Percentiles rank a stretch among this genome's conserved stretches.
phyloP scores from a whole-genome alignment of 2,888 invertebrate genomes.

The Nemurella pictetii region DNA sequence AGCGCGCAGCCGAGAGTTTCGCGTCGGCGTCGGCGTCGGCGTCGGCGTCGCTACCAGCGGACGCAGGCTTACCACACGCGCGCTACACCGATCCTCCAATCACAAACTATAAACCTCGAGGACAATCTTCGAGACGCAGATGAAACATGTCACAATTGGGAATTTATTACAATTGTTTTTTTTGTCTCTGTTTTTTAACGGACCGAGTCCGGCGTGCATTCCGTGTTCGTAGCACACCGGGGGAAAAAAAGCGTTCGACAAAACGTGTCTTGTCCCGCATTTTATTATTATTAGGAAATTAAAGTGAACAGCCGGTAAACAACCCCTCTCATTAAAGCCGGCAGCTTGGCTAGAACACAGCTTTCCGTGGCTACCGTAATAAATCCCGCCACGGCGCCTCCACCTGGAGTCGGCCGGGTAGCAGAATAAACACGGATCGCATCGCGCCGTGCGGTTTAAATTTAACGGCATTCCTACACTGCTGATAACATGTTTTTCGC shows the following conservation, averaged over 20 bases:
- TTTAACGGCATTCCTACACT: neutral
- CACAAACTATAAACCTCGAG: conserved; percentile 16
- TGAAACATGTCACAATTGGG: conserved; percentile 1
- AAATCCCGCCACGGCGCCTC: neutral
- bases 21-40: neutral
- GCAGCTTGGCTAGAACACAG: neutral
- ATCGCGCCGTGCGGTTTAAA: neutral
- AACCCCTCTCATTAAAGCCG: neutral
- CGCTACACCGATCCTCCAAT: neutral
- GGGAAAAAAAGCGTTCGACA: neutral
- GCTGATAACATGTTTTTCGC: neutral
- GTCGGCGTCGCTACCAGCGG: neutral
- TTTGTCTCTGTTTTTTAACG: neutral
- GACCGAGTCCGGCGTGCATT: neutral
- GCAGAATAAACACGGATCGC: neutral
- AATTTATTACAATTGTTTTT: conserved; percentile 14
- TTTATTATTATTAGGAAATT: neutral
- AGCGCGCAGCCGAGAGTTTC: neutral
- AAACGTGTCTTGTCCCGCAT: neutral
- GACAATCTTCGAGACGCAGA: neutral
- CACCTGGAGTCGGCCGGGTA: neutral
- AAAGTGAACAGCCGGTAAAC: neutral
- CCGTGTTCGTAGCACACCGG: neutral
- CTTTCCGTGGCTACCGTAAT: neutral
- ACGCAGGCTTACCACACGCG: neutral